These are phyloP conservation scores for Myopa testacea DNA, from an alignment of 2,888 invertebrate species.

Conservation along the genomic window DNA sequence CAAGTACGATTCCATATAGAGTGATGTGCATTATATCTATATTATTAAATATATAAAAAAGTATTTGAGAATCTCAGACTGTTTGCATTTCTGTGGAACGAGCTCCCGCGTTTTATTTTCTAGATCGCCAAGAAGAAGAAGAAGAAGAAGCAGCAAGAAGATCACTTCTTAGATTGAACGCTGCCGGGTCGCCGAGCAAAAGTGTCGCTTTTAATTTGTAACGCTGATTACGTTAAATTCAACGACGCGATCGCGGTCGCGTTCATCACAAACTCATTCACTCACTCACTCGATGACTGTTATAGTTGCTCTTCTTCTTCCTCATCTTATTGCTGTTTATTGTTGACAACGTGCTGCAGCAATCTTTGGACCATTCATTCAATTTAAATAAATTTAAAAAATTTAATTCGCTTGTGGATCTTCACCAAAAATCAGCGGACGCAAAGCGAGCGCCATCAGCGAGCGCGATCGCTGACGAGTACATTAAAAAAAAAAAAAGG, in stretches of 20 bases:
- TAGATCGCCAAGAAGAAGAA: not conserved
- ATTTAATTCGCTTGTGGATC: slow-evolving; percentile 8
- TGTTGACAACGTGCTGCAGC: slow-evolving; percentile 27
- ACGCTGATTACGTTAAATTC: not conserved
- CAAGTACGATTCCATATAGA: no score
- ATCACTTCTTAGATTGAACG: not conserved
- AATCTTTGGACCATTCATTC: slow-evolving; percentile 23
- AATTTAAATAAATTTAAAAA: slow-evolving; percentile 42
- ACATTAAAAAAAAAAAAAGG: not conserved
- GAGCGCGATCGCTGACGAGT: slow-evolving; percentile 6
- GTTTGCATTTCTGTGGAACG: no score
- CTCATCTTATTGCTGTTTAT: not conserved
- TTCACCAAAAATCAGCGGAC: slow-evolving; percentile 14
- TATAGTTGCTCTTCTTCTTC: not conserved
- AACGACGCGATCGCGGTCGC: slow-evolving; percentile 11
- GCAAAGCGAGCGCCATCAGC: slow-evolving; percentile 9
- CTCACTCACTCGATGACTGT: not conserved
- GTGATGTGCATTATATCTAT: no score
- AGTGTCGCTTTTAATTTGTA: slow-evolving; percentile 38
- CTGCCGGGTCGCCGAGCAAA: slow-evolving; percentile 8
- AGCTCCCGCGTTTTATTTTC: not conserved
- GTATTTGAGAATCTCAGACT: no score
- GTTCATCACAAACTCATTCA: not conserved
- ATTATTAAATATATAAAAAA: no score
- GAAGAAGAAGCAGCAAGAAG: not conserved